Evolutionary conservation across 2,797 vertebrate genomes (phyloP).

Genomic region (Cossypha heuglini): DNA sequence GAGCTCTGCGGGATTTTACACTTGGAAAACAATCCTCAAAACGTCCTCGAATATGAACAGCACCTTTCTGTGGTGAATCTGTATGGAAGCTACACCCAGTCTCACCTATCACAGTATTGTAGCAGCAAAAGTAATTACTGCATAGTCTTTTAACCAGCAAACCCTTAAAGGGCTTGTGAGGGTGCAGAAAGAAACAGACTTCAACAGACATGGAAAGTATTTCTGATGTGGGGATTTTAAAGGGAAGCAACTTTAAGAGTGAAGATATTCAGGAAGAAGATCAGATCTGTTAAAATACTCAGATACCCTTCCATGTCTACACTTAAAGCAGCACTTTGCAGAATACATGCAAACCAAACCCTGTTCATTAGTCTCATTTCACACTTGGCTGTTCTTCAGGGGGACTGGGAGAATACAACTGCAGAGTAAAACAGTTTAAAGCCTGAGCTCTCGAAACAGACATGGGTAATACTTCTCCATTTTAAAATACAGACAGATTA

Average conservation of each 20-base stretch:
- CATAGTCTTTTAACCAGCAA: conserved; percentile 8
- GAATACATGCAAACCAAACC: conserved; percentile 50
- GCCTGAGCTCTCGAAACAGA: conserved; percentile 62
- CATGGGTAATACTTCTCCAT: conserved; percentile 51
- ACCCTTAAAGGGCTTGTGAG: background rate
- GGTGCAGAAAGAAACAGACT: conserved; percentile 16
- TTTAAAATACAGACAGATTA: conserved; percentile 65
- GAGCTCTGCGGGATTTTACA: background rate
- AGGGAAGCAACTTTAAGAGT: conserved; percentile 65
- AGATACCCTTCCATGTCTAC: conserved; percentile 45
- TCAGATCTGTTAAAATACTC: conserved; percentile 65
- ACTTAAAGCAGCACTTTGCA: conserved; percentile 56
- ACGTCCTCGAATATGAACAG: background rate
- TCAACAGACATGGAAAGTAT: conserved; percentile 55
- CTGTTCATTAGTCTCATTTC: conserved; percentile 55
- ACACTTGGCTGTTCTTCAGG: conserved; percentile 58
- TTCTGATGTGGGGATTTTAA: conserved; percentile 59
- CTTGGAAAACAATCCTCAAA: background rate
- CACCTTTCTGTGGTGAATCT: background rate
- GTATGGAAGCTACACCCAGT: background rate
- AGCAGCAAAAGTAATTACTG: conserved; percentile 12
- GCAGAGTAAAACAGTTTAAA: conserved; percentile 62
- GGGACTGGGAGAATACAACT: conserved; percentile 67
- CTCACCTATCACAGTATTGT: background rate
- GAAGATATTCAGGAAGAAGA: conserved; percentile 64